These are phyloP conservation scores for Ceyx margarethae DNA, from an alignment of 2,113 vertebrate genomes.

Conservation along the genomic window DNA sequence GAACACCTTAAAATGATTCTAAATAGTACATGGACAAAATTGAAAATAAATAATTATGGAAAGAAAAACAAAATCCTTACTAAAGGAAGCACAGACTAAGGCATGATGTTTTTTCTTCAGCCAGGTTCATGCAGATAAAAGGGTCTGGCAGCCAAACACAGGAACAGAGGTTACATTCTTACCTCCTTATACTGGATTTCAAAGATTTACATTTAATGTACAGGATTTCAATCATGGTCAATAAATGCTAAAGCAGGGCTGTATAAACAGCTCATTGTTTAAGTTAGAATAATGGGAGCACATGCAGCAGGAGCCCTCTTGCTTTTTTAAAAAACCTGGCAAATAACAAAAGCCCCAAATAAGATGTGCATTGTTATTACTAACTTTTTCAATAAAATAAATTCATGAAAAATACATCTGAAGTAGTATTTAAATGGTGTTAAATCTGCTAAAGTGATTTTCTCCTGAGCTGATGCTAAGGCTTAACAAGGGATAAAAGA, in stretches of 20 bases:
- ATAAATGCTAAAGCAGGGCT: constrained; percentile 14
- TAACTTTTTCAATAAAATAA: constrained; percentile 49
- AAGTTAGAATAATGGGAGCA: constrained; percentile 16
- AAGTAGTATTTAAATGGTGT: constrained; percentile 58
- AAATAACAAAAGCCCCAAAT: not conserved
- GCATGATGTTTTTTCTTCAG: not conserved
- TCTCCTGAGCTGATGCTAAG: constrained; percentile 55
- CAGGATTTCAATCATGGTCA: constrained; percentile 29
- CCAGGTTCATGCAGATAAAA: constrained; percentile 7
- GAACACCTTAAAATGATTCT: not conserved
- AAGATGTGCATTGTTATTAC: not conserved
- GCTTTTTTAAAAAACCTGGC: not conserved
- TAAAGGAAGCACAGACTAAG: not conserved
- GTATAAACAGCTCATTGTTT: constrained; percentile 19
- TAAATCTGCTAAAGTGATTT: constrained; percentile 68
- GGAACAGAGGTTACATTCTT: constrained; percentile 29
- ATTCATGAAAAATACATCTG: constrained; percentile 55
- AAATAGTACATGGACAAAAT: not conserved
- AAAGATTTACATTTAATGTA: constrained; percentile 36
- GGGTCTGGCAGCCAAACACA: not conserved
- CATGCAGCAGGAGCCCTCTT: not conserved
- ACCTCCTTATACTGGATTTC: constrained; percentile 27
- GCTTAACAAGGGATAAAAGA: constrained; percentile 60
- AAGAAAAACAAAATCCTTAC: not conserved
- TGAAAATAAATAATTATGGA: not conserved